Evolutionary conservation across 2,797 vertebrate species (phyloP).

Genomic region (Meriones psammophilus): DNA sequence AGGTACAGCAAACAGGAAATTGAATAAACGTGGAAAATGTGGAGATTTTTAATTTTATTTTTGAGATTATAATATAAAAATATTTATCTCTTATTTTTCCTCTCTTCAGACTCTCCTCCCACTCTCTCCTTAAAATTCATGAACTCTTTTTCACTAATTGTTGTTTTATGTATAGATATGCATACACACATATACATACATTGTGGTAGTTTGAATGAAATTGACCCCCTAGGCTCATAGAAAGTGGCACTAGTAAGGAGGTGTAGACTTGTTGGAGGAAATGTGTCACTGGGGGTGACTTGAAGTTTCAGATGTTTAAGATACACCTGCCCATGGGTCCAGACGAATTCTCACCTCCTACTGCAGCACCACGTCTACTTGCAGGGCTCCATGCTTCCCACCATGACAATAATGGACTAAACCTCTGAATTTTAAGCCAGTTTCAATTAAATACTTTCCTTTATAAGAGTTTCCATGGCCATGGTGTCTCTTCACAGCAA

Average conservation of each 20-base stretch:
- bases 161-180: background rate
- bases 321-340: background rate
- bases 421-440: background rate
- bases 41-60: background rate
- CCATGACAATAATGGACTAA: background rate
- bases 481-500: background rate
- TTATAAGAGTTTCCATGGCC: background rate
- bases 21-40: background rate
- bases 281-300: background rate
- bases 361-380: background rate
- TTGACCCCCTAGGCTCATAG: background rate
- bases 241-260: background rate
- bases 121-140: background rate
- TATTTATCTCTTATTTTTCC: background rate
- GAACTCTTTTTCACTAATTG: background rate
- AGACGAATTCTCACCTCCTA: background rate
- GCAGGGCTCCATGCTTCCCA: background rate
- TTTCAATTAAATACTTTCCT: background rate
- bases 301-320: background rate
- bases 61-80: background rate
- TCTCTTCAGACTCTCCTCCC: background rate
- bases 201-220: background rate
- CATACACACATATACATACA: background rate
- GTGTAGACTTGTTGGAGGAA: background rate
- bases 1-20: background rate